Evolutionary conservation across 2,888 invertebrate genomes (phyloP).

Genomic region (Drosophila buzzatii): DNA sequence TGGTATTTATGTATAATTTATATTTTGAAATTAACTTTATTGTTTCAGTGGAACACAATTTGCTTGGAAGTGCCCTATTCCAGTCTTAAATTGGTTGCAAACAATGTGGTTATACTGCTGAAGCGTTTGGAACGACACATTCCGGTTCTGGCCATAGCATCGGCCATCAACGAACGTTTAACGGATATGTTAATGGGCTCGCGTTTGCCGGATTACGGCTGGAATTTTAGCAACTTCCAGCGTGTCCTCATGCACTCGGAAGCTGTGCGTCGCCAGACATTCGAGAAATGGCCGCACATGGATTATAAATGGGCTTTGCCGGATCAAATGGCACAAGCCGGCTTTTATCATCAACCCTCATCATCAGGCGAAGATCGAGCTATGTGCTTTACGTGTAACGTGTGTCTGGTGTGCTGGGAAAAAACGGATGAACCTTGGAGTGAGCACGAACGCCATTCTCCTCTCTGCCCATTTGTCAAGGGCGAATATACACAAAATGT

Average conservation of each 20-base stretch:
- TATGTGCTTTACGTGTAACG: constrained; percentile 98
- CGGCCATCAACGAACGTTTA: constrained; percentile 94
- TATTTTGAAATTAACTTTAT: neutral
- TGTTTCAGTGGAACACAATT: constrained; percentile 94
- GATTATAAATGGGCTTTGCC: constrained; percentile 98
- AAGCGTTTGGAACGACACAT: constrained; percentile 93
- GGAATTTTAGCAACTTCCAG: constrained; percentile 83
- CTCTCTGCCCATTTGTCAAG: constrained; percentile 96
- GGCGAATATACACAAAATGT: constrained; percentile 98
- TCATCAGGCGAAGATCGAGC: constrained; percentile 96
- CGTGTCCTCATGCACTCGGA: constrained; percentile 94
- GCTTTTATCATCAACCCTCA: constrained; percentile 97
- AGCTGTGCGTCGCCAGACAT: constrained; percentile 95
- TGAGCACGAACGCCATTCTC: constrained; percentile 97
- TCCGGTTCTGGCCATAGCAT: constrained; percentile 94
- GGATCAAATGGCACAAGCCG: constrained; percentile 98
- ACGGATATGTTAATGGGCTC: constrained; percentile 89
- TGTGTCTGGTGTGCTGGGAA: constrained; percentile 98
- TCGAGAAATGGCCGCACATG: constrained; percentile 98
- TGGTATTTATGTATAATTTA: neutral
- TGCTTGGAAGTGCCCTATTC: constrained; percentile 92
- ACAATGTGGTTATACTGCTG: constrained; percentile 92
- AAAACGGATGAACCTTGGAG: constrained; percentile 99
- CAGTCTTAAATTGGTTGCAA: constrained; percentile 92
- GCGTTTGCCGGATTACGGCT: constrained; percentile 84